phyloP scores from a whole-genome alignment of 2,113 vertebrate species.

The Nothobranchius kuhntae region DNA sequence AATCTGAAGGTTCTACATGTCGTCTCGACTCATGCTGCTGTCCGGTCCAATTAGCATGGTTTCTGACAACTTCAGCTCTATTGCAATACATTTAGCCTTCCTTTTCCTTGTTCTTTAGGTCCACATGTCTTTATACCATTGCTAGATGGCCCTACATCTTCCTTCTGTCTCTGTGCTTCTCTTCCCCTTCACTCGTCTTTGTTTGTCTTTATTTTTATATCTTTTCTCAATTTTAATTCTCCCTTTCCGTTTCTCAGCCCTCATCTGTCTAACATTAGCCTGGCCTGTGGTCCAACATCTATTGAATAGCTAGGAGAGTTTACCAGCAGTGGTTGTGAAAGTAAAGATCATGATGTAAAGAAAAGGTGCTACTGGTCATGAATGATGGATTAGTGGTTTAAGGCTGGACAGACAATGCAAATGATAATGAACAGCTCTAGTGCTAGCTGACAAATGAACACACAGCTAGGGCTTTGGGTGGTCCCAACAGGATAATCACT shows the following conservation, averaged over 20 bases:
- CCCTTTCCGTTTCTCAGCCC: not conserved
- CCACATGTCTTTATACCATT: not conserved
- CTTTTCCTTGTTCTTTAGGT: not conserved
- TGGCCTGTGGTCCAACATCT: not conserved
- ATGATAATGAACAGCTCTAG: constrained; percentile 63
- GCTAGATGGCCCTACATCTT: not conserved
- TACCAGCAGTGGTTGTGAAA: constrained; percentile 44
- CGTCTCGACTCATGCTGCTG: constrained; percentile 23
- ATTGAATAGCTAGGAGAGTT: constrained; percentile 52
- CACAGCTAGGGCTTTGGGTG: constrained; percentile 20
- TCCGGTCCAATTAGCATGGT: constrained; percentile 53
- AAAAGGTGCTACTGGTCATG: not conserved
- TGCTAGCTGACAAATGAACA: constrained; percentile 38
- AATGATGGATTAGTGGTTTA: constrained; percentile 55
- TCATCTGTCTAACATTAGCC: constrained; percentile 37
- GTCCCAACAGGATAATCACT: constrained; percentile 52
- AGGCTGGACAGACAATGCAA: constrained; percentile 65
- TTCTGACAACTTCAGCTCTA: constrained; percentile 44
- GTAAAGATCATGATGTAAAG: not conserved
- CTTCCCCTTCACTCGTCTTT: not conserved
- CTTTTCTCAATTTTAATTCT: constrained; percentile 8
- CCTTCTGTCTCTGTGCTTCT: not conserved
- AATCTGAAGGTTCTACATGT: constrained; percentile 36
- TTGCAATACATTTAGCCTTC: constrained; percentile 13
- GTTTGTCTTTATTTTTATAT: constrained; percentile 27